Percentiles rank a stretch among this genome's conserved stretches.
Evolutionary conservation across 2,797 vertebrate genomes (phyloP).

Genomic region (Sebastes oblongus): DNA sequence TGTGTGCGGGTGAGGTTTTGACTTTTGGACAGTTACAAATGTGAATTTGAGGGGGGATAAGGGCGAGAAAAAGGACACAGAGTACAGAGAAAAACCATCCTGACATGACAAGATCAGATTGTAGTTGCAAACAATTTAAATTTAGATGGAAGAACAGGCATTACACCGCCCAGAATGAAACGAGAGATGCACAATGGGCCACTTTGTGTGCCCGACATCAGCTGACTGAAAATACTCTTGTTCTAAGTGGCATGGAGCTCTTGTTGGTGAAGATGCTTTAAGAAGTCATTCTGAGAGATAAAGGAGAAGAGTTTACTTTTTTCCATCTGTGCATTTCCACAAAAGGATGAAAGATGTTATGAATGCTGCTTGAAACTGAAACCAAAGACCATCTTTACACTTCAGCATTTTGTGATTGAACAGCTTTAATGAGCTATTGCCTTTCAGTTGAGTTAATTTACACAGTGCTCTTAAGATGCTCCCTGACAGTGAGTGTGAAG

Average conservation of each 20-base stretch:
- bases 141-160: background rate
- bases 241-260: background rate
- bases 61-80: background rate
- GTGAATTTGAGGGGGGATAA: background rate
- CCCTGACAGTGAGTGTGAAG: background rate
- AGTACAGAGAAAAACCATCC: background rate
- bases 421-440: conserved; percentile 1
- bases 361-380: background rate
- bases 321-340: background rate
- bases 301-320: background rate
- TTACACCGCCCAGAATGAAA: background rate
- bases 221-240: conserved; percentile 11
- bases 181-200: conserved; percentile 1
- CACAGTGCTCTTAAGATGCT: background rate
- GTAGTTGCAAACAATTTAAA: background rate
- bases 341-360: background rate
- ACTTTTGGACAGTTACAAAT: background rate
- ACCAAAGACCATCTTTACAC: background rate
- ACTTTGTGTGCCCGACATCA: conserved; percentile 29
- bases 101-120: background rate
- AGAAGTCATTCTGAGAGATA: background rate
- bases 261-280: background rate
- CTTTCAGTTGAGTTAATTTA: conserved; percentile 18
- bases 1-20: background rate
- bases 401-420: background rate